Percentiles rank a stretch among this genome's conserved stretches.
Evolutionary conservation across 2,888 invertebrate species (phyloP).

Genomic region (Branchipolynoe longqiensis): DNA sequence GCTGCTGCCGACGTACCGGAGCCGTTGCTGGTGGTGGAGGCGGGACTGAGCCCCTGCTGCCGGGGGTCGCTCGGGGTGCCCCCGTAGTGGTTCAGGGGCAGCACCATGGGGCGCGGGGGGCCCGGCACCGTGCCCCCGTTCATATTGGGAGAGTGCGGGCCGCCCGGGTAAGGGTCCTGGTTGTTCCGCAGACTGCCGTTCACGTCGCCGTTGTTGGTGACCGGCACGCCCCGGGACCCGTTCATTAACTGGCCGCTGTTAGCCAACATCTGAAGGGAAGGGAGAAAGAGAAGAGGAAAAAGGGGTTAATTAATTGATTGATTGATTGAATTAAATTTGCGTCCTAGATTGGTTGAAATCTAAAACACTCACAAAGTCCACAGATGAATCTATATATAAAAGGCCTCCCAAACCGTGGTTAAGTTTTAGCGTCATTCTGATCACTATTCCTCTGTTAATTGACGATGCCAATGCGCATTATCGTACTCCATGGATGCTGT

Average conservation of each 20-base stretch:
- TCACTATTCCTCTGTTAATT: no score
- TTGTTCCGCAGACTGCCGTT: slow-evolving; percentile 7
- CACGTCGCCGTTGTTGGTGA: slow-evolving; percentile 12
- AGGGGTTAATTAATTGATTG: no score
- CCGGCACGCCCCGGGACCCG: not conserved
- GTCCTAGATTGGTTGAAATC: no score
- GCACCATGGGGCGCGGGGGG: slow-evolving; percentile 17
- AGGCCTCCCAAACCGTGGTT: no score
- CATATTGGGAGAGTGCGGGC: slow-evolving; percentile 38
- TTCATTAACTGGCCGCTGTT: slow-evolving; percentile 38
- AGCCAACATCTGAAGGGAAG: slow-evolving; percentile 38
- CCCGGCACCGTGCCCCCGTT: slow-evolving; percentile 22
- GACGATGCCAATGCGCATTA: no score
- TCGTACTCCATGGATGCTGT: no score
- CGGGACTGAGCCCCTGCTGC: slow-evolving; percentile 31
- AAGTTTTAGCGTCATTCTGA: no score
- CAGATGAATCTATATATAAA: no score
- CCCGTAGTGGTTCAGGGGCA: slow-evolving; percentile 46
- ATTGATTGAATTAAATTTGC: no score
- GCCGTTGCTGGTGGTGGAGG: slow-evolving; percentile 52
- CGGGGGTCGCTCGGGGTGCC: not conserved
- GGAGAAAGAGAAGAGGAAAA: no score
- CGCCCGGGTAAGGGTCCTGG: slow-evolving; percentile 42
- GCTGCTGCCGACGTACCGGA: slow-evolving; percentile 57
- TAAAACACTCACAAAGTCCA: no score